Conservation (phyloP, 2,888 invertebrate species). For the Drosophila niveifrons region DNA sequence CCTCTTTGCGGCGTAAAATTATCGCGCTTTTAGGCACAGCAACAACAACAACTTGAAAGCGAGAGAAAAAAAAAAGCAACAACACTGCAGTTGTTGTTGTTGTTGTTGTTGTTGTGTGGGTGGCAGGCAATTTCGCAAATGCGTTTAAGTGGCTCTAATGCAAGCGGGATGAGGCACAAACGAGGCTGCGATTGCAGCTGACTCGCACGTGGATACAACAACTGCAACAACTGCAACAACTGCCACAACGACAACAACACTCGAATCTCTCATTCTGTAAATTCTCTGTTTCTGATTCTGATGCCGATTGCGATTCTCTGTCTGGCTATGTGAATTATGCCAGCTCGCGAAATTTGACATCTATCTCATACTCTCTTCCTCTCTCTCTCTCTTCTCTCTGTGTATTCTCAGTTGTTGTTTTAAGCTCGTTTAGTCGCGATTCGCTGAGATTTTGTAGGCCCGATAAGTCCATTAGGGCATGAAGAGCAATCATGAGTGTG, state of each 20-base stretch:
- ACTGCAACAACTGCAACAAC: background rate
- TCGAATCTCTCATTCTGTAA: background rate
- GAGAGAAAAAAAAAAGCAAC: slow-evolving; percentile 26
- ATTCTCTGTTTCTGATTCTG: slow-evolving; percentile 5
- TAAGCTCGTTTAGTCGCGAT: slow-evolving; percentile 60
- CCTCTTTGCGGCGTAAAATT: slow-evolving; percentile 60
- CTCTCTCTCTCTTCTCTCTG: too few relatives aligned
- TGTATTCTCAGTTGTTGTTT: slow-evolving; percentile 14
- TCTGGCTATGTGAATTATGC: slow-evolving; percentile 66
- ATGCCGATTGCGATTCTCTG: slow-evolving; percentile 12
- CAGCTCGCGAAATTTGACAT: slow-evolving; percentile 30
- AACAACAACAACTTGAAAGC: slow-evolving; percentile 29
- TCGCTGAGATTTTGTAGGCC: slow-evolving; percentile 63
- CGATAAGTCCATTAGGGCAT: slow-evolving; percentile 75
- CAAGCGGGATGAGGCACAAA: slow-evolving; percentile 72
- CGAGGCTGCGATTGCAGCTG: slow-evolving; percentile 16
- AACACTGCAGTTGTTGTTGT: slow-evolving; percentile 33
- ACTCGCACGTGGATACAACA: slow-evolving; percentile 72
- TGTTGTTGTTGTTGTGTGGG: slow-evolving; percentile 67
- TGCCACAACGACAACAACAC: background rate
- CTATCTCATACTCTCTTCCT: background rate
- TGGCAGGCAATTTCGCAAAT: slow-evolving; percentile 77
- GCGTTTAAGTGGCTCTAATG: slow-evolving; percentile 80
- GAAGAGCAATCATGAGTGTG: slow-evolving; percentile 5
- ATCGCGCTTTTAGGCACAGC: slow-evolving; percentile 65